Base-by-base conservation (phyloP, 2,888 invertebrate genomes). In the Pachycephus smyrnensis region DNA sequence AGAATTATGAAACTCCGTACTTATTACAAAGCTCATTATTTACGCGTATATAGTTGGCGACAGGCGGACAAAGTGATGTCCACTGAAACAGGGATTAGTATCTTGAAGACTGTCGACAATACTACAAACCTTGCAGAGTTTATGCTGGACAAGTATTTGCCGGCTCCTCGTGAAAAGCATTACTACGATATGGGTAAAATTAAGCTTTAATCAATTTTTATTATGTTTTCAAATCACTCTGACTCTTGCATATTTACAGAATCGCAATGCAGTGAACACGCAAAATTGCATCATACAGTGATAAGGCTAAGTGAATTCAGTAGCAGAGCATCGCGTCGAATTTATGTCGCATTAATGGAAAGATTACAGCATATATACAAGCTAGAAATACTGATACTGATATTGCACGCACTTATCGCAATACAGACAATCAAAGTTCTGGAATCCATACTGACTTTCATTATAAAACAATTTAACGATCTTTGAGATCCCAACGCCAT, bases 121-220 rank as follows among this genome's bases (percentile, higher is more conserved):
- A 95, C 95, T 75, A 94, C 96, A 11, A 93, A 94, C 11, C 92
- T 94, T 82, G 96, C 96, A 35, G 96, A 96, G 93, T 93, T 94
- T 77, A 93, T 95, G 85, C 90, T 96, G 11, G 96, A 96, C 90
- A 95, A 95, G 86, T 96, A 96, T 89, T 93, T 96, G 82, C 96
- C 95, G 31, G 92, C 93, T 90, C 83, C 92, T 87, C 89, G 92
- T 1, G 93, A 93, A 36, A 94, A 95, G 83, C 92, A 92, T 78
- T 92, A 93, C 33, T 89, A 89, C 75, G 93, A 94, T 92, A 87
- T 89, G 87, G 91, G 92, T 92, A 76, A 76, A 81, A 68, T 76
- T 35, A 32, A 75, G 15, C 15, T 1, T 75, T 15, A 36, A 68
- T 77, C 23, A 74, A 68, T 68, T n/a, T 69, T 71, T 73, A 31